Percentiles rank a stretch among this genome's conserved stretches.
phyloP scores from a whole-genome alignment of 2,888 invertebrate genomes.

The Kryphioiulus occultus region DNA sequence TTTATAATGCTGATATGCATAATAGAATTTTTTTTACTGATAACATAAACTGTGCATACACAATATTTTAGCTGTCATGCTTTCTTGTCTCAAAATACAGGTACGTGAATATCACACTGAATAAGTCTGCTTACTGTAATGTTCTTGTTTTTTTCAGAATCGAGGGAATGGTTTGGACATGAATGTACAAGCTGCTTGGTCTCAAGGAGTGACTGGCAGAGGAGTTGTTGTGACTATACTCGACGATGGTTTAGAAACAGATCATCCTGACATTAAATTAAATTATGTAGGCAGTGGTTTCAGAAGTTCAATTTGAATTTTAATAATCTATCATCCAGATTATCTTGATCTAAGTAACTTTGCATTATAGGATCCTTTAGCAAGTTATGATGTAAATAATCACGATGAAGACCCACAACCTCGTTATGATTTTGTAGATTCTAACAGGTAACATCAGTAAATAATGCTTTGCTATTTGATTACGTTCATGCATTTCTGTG shows the following conservation, averaged over 20 bases:
- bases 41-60: no score
- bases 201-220: constrained; percentile 89
- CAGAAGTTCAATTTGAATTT: not conserved
- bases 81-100: no score
- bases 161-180: constrained; percentile 80
- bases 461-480: not conserved
- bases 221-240: constrained; percentile 96
- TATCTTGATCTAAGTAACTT: not conserved
- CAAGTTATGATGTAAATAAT: constrained; percentile 96
- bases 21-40: no score
- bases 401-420: constrained; percentile 97
- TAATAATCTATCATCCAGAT: not conserved
- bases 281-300: constrained; percentile 81
- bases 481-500: not conserved
- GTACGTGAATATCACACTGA: no score
- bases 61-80: no score
- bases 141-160: constrained; percentile 67
- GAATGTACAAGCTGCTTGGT: constrained; percentile 97
- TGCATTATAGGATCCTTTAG: constrained; percentile 79
- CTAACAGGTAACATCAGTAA: constrained; percentile 81
- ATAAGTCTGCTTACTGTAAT: no score
- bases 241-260: constrained; percentile 94
- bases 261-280: constrained; percentile 88
- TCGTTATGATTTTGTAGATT: constrained; percentile 95
- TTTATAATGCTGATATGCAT: no score